Percentiles rank a stretch among this genome's conserved stretches.
These are phyloP conservation scores for Poeciliopsis infans DNA, from an alignment of 2,797 vertebrate genomes.

Conservation along the genomic window DNA sequence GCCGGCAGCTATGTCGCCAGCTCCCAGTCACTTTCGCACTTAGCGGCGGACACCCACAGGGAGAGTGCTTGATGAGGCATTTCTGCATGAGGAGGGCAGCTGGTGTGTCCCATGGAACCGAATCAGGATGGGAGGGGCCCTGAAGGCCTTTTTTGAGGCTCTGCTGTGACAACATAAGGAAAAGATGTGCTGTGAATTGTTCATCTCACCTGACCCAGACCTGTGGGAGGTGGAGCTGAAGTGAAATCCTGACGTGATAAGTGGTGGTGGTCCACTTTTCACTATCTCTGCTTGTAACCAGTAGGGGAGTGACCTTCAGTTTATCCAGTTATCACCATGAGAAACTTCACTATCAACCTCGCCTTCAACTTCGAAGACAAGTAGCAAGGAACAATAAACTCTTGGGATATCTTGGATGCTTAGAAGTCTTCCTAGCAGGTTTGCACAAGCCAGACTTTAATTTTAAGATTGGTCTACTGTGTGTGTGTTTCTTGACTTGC, in stretches of 20 bases:
- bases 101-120: slow-evolving; percentile 20
- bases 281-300: slow-evolving; percentile 20
- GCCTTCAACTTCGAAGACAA: slow-evolving; percentile 16
- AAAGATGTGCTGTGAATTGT: slow-evolving; percentile 19
- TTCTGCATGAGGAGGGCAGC: slow-evolving; percentile 24
- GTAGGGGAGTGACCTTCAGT: slow-evolving; percentile 35
- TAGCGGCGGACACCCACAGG: slow-evolving; percentile 39
- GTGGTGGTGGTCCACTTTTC: slow-evolving; percentile 46
- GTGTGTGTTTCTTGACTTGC: not conserved
- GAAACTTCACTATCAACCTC: slow-evolving; percentile 36
- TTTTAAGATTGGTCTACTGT: not conserved
- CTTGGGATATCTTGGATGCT: slow-evolving; percentile 22
- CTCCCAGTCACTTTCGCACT: slow-evolving; percentile 23
- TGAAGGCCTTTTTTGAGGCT: slow-evolving; percentile 49
- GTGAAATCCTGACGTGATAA: slow-evolving; percentile 44
- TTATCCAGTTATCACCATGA: slow-evolving; percentile 42
- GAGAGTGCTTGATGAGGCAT: slow-evolving; percentile 33
- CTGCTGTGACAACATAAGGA: not conserved
- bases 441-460: slow-evolving; percentile 1
- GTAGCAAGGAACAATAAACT: slow-evolving; percentile 20
- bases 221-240: slow-evolving; percentile 21
- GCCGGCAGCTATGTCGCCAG: slow-evolving; percentile 16
- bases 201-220: slow-evolving; percentile 23
- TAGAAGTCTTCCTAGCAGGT: slow-evolving; percentile 11
- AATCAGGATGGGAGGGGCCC: slow-evolving; percentile 4